phyloP scores from a whole-genome alignment of 2,113 vertebrate genomes.

The Petroica traversi region DNA sequence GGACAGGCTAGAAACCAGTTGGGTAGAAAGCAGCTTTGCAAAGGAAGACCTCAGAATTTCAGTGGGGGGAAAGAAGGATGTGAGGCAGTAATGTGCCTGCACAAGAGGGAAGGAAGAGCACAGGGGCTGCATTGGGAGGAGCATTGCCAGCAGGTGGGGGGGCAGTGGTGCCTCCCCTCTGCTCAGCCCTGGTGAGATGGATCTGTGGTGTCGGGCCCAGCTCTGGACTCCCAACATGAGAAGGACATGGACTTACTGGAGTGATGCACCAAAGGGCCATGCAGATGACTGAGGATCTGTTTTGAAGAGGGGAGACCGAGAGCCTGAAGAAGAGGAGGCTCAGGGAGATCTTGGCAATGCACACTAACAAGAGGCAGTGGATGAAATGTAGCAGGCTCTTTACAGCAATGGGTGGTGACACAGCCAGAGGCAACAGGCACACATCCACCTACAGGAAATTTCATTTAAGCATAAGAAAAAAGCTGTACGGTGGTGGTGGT shows the following conservation, averaged over 20 bases:
- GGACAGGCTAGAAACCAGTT: background rate
- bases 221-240: background rate
- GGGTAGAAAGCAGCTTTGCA: background rate
- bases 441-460: background rate
- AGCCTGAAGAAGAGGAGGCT: background rate
- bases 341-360: background rate
- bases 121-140: background rate
- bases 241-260: background rate
- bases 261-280: background rate
- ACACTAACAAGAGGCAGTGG: background rate
- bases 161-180: background rate
- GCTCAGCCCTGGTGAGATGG: background rate
- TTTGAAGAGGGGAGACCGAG: background rate
- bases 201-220: background rate
- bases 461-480: background rate
- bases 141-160: background rate
- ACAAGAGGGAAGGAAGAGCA: background rate
- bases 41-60: background rate
- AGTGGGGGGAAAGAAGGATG: background rate
- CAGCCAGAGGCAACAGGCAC: background rate
- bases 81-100: background rate
- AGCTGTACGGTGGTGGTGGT: background rate
- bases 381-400: background rate
- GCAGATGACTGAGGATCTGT: background rate
- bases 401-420: rapidly evolving